Evolutionary conservation across 2,888 invertebrate genomes (phyloP), one percentile per base, ranked within the genome.

Genomic region (Aspidiotus rigidus): DNA sequence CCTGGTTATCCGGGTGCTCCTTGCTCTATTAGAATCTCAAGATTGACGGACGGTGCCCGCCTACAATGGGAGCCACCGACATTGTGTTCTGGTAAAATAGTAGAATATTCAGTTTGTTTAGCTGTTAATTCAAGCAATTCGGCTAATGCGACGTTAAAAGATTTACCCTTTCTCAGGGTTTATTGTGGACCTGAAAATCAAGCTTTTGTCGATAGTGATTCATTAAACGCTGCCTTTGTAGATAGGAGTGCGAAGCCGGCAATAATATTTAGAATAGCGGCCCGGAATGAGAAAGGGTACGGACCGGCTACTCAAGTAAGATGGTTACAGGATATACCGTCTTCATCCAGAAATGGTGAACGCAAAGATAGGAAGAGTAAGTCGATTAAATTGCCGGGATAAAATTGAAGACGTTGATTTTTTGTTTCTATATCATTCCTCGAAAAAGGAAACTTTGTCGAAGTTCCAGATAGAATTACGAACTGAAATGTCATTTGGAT

Each of bases 251-350:
- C 90, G 49, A 83, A 83, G 74, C 94, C 95, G 72, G 98, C 98
- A 74, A 97, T 99, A 77, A 96, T 99, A 74, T 99, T 99, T 84
- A 86, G 98, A 76, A 99, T 99, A 78, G 96, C 98, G 67, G 98
- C 98, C 17, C 85, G 93, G 75, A 99, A 99, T 80, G 95, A 97
- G 76, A 97, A 98, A 80, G 98, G 98, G 39, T 98, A 98, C 79
- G 98, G 99, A 70, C 98, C 98, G 67, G 98, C 98, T 71, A 99
- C 98, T n/a, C 98, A 99, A 88, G 98, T 99, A 75, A 91, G 98
- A 88, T 99, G 98, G 98, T 82, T 98, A 69, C 97, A 98, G 87
- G 93, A 74, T 28, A 41, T 15, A 8, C 44, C 60, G 11, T 57
- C 56, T 2, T 66, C 42, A n/a, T 55, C 16, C 60, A 6, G 9